These are phyloP conservation scores for Pristionchus pacificus DNA, from an alignment of 1,140 invertebrate species.

Conservation along the genomic window DNA sequence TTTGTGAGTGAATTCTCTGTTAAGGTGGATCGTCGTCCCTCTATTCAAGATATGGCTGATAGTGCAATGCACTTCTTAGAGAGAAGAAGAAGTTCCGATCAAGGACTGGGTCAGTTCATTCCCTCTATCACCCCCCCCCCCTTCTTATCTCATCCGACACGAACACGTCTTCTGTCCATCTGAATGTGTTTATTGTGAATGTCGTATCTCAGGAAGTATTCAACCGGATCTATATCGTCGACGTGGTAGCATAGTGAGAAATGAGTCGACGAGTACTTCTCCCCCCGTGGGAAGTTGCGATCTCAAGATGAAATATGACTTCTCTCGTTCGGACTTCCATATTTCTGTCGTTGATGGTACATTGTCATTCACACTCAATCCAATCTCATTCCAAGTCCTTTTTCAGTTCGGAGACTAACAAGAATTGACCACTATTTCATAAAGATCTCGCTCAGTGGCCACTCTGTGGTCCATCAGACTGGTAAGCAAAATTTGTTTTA, in stretches of 20 bases:
- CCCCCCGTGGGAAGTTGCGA: neutral
- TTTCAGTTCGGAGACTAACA: neutral
- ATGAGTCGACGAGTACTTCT: neutral
- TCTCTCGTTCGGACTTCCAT: neutral
- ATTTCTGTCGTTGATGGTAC: neutral
- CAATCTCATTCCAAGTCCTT: too few species aligned
- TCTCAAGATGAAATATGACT: neutral
- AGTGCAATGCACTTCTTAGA: neutral
- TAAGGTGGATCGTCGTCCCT: neutral
- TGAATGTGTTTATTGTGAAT: neutral
- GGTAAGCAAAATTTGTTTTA: neutral
- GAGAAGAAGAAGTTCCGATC: neutral
- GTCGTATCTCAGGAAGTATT: neutral
- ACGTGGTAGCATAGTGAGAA: neutral
- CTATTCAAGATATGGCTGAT: neutral
- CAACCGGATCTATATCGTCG: neutral
- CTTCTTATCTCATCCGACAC: too few species aligned
- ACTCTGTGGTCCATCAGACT: neutral
- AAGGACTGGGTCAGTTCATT: neutral
- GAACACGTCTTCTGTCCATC: too few species aligned
- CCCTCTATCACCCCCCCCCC: too few species aligned
- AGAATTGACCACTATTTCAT: neutral
- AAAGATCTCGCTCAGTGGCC: neutral
- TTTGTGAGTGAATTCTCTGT: neutral
- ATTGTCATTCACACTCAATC: neutral